Percentiles rank a stretch among this genome's conserved stretches.
Evolutionary conservation across 37 sponge, comb jelly and placozoan genomes (phyloP).

Genomic region (Spongilla lacustris): DNA sequence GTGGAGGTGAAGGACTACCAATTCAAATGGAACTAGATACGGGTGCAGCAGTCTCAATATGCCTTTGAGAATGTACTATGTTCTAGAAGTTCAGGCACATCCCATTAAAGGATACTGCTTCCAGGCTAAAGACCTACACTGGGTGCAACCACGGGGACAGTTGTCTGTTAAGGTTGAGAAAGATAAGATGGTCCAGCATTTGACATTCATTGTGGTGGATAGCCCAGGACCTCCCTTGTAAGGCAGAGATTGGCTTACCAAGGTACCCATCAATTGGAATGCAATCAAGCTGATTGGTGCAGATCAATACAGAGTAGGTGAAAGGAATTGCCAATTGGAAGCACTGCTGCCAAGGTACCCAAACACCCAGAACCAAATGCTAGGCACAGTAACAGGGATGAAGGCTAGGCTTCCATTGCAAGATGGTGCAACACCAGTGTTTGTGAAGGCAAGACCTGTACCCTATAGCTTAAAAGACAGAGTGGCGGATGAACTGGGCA

Average conservation of each 20-base stretch:
- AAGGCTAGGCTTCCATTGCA: no score
- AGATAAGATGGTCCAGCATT: no score
- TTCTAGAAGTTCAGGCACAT: not conserved
- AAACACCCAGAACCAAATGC: no score
- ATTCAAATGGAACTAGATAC: constrained; percentile 57
- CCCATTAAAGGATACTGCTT: not conserved
- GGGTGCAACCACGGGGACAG: constrained; percentile 24
- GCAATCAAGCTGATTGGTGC: constrained; percentile 12
- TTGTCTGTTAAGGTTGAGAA: constrained; percentile 3
- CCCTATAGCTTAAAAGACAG: constrained; percentile 22
- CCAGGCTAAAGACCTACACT: constrained; percentile 38
- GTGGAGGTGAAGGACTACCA: constrained; percentile 8
- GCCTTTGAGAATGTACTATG: not conserved
- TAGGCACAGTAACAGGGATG: no score
- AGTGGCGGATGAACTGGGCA: constrained; percentile 39
- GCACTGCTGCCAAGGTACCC: no score
- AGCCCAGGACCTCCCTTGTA: constrained; percentile 32
- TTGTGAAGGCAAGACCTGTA: constrained; percentile 31
- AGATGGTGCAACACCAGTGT: constrained; percentile 19
- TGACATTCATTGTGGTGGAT: constrained; percentile 27
- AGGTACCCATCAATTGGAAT: constrained; percentile 12
- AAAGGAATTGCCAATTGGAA: no score
- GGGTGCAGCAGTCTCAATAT: constrained; percentile 52
- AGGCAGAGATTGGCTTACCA: constrained; percentile 42
- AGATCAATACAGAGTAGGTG: not conserved